Conservation (phyloP, 2,113 vertebrate genomes). For the Phainopepla nitens region DNA sequence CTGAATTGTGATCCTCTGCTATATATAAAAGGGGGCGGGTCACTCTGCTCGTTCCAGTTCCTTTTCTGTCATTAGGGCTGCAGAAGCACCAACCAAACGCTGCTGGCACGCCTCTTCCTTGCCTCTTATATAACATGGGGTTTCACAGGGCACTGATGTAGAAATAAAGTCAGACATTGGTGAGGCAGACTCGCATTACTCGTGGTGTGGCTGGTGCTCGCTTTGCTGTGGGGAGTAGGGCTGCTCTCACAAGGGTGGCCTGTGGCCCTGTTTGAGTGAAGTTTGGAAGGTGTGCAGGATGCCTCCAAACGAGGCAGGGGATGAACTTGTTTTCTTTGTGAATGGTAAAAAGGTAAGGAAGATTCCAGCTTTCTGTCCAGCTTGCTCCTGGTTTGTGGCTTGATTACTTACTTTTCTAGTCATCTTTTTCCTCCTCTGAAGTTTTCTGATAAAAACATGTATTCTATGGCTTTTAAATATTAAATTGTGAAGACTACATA, state of each 20-base stretch:
- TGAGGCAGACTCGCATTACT: not conserved
- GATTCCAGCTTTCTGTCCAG: not conserved
- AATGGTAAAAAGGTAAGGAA: slow-evolving; percentile 92
- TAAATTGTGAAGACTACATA: not conserved
- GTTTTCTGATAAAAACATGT: not conserved
- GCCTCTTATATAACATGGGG: slow-evolving; percentile 50
- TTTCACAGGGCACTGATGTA: not conserved
- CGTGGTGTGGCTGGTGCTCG: not conserved
- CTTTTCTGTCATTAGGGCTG: slow-evolving; percentile 33
- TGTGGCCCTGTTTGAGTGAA: not conserved
- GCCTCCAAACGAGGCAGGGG: slow-evolving; percentile 2
- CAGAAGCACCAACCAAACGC: slow-evolving; percentile 5
- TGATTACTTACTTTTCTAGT: not conserved
- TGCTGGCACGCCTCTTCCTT: slow-evolving; percentile 44
- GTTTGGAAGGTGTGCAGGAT: not conserved
- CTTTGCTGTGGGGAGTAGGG: not conserved
- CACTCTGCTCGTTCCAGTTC: not conserved
- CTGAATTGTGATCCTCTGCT: not conserved
- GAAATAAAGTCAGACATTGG: slow-evolving; percentile 4
- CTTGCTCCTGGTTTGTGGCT: not conserved
- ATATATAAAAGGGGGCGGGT: slow-evolving; percentile 42
- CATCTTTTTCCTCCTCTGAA: not conserved
- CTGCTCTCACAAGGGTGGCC: not conserved
- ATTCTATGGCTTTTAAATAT: not conserved
- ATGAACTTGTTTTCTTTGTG: slow-evolving; percentile 89